Conservation (phyloP, 2,797 vertebrate genomes). For the Xiphorhynchus erythropygius region DNA sequence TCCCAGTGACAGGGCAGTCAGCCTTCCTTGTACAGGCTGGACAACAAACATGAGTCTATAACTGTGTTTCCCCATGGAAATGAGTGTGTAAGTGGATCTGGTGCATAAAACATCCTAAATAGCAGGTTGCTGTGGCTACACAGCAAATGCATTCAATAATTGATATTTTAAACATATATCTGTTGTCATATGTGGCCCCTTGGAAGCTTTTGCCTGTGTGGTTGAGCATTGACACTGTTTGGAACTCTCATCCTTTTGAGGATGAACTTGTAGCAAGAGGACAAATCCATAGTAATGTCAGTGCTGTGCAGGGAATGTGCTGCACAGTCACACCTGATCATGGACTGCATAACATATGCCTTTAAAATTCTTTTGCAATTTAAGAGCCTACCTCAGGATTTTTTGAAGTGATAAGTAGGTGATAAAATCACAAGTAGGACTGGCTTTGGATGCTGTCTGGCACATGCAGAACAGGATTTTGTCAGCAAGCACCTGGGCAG, state of each 20-base stretch:
- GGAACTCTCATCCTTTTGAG: not conserved
- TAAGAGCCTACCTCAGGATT: not conserved
- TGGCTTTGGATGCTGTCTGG: not conserved
- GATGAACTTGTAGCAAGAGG: not conserved
- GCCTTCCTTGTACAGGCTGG: not conserved
- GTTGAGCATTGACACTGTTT: not conserved
- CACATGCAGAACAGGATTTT: not conserved
- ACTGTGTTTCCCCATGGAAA: not conserved
- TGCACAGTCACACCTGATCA: not conserved
- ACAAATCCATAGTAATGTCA: not conserved
- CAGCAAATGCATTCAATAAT: not conserved
- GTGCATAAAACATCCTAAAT: not conserved
- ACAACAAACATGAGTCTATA: not conserved
- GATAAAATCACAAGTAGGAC: not conserved
- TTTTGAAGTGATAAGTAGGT: not conserved
- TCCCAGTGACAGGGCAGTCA: not conserved
- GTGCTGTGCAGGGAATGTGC: not conserved
- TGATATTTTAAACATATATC: not conserved
- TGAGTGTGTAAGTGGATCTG: not conserved
- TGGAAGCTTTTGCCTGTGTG: not conserved
- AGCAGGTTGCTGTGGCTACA: not conserved
- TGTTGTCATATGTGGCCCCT: not conserved
- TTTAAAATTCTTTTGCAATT: not conserved
- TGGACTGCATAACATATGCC: not conserved
- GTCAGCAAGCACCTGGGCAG: not conserved